Base-by-base conservation (phyloP, 2,113 vertebrate species). In the Neoarius graeffei region DNA sequence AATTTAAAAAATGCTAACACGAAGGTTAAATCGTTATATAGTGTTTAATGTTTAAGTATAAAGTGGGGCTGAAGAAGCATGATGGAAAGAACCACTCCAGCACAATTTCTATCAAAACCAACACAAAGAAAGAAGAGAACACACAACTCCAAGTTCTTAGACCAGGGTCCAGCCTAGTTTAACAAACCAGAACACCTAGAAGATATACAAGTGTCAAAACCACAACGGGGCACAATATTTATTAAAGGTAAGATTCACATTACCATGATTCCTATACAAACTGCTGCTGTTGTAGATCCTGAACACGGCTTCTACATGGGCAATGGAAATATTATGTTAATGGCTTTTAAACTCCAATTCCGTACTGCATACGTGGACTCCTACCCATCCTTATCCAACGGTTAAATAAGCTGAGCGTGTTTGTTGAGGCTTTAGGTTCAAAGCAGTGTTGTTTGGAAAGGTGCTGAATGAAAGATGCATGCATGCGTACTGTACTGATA, bases 301-400 rank as follows among this genome's bases (percentile, higher is more conserved):
- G 23, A 85, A 74, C 14, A 56, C 30, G 15, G 35, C 66, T 85
- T 81, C 64, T 50, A 85, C 66, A 2, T 20, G 20, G 57, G 67
- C 19, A 79, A 84, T 50, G 48, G 60, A 79, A 79, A 85, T 50
- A 64, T 79, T 62, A 23, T 5, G 15, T 20, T 25, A 42, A 88
- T 88, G 89, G 86, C 89, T 88, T 90, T 83, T 81, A 42, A 86
- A 54, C 85, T 90, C 74, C 35, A 76, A 56, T 62, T 86, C 86
- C 62, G 23, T 85, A 77, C 89, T 77, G 76, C 76, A 87, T 85
- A 85, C 25, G 9, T 14, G 74, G 71, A 42, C 86, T 85, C 86
- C 8, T 82, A 62, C 35, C 20, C 19, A 62, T 52, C 69, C 7
- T 48, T 19, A 54, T n/a, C 56, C 54, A 23, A 57, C 25, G 1